Conservation (phyloP, 1,140 invertebrate species). For the Drosophila gunungcola region DNA sequence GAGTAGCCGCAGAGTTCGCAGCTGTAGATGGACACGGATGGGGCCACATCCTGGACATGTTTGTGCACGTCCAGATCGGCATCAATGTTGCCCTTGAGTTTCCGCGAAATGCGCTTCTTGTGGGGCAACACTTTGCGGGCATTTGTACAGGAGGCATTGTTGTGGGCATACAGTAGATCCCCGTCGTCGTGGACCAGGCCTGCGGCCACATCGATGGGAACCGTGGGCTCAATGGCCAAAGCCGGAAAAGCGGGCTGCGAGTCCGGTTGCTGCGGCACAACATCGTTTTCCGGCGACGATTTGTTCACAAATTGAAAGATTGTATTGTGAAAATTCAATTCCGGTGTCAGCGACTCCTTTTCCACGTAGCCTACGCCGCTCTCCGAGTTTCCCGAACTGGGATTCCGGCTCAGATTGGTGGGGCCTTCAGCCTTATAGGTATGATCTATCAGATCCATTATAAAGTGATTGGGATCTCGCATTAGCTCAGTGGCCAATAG, state of each 20-base stretch:
- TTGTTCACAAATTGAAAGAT: slow-evolving; percentile 77
- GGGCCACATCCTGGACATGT: slow-evolving; percentile 31
- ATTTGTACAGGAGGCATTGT: slow-evolving; percentile 46
- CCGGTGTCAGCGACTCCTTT: slow-evolving; percentile 51
- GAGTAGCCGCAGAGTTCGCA: slow-evolving; percentile 89
- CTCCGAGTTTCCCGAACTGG: slow-evolving; percentile 5
- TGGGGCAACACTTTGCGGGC: slow-evolving; percentile 85
- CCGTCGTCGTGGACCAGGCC: slow-evolving; percentile 48
- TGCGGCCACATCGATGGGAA: slow-evolving; percentile 60
- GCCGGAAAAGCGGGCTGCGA: slow-evolving; percentile 54
- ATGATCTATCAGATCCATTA: slow-evolving; percentile 72
- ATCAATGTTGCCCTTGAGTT: slow-evolving; percentile 85
- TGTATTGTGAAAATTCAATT: slow-evolving; percentile 69
- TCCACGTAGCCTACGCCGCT: slow-evolving; percentile 23
- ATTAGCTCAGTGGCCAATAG: slow-evolving; percentile 71
- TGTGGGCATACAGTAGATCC: slow-evolving; percentile 52
- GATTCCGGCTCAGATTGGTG: slow-evolving; percentile 59
- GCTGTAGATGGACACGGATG: slow-evolving; percentile 84
- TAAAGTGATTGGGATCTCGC: slow-evolving; percentile 62
- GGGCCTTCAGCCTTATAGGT: slow-evolving; percentile 60
- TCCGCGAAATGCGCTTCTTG: slow-evolving; percentile 87
- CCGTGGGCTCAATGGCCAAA: slow-evolving; percentile 63
- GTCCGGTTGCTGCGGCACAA: slow-evolving; percentile 13
- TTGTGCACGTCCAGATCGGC: slow-evolving; percentile 55
- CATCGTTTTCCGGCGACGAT: slow-evolving; percentile 28